Evolutionary conservation across 2,888 invertebrate genomes (phyloP).

Genomic region (Diaperis boleti): DNA sequence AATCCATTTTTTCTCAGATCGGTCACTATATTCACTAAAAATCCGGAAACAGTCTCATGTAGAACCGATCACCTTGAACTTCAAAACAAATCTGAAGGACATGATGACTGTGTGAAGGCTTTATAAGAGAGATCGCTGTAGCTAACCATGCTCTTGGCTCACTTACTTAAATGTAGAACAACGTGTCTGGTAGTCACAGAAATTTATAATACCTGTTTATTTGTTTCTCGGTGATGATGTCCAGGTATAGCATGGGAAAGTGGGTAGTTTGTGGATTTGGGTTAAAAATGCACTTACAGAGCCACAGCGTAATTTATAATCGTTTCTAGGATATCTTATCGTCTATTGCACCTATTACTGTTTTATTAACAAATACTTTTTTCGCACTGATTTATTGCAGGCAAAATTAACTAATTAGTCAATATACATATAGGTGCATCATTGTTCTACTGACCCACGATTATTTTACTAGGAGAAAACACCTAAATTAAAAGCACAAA

Average conservation of each 20-base stretch:
- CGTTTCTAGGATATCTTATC: not conserved
- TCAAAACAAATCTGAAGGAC: slow-evolving; percentile 61
- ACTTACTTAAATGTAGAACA: slow-evolving; percentile 62
- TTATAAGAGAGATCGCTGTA: slow-evolving; percentile 63
- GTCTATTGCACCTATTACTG: too few species aligned
- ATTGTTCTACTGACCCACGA: slow-evolving; percentile 19
- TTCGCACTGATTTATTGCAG: too few species aligned
- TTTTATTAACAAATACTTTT: too few species aligned
- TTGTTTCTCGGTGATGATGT: slow-evolving; percentile 20
- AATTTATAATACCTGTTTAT: slow-evolving; percentile 33
- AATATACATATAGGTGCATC: too few species aligned
- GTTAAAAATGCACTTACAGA: not conserved
- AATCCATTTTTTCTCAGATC: slow-evolving; percentile 41
- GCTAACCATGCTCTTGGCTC: slow-evolving; percentile 59
- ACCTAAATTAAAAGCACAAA: slow-evolving; percentile 25
- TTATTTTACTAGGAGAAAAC: slow-evolving; percentile 17
- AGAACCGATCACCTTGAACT: slow-evolving; percentile 60
- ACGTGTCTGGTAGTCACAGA: slow-evolving; percentile 50
- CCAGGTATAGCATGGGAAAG: slow-evolving; percentile 24
- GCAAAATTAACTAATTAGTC: too few species aligned
- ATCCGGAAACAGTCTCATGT: slow-evolving; percentile 36
- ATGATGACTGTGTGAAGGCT: slow-evolving; percentile 55
- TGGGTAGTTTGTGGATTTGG: slow-evolving; percentile 5
- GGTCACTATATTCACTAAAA: slow-evolving; percentile 20
- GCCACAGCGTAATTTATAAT: not conserved